Conservation (phyloP, 2,888 invertebrate species). For the Cantharis lateralis region DNA sequence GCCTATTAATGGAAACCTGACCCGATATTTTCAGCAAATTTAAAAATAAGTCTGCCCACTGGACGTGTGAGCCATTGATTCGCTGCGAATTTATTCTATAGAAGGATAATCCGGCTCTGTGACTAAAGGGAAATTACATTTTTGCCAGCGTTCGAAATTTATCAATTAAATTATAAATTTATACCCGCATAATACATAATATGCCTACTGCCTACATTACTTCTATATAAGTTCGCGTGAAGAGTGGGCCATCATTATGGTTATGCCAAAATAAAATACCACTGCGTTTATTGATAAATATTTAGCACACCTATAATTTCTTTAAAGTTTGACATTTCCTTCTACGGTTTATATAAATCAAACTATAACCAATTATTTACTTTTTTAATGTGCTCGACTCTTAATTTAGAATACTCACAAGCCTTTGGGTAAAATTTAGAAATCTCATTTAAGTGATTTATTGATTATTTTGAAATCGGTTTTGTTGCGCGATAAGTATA, state of each 20-base stretch:
- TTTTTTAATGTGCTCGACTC: background rate
- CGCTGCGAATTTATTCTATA: background rate
- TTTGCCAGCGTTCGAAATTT: background rate
- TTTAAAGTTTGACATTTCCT: conserved; percentile 30
- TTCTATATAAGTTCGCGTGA: conserved; percentile 1
- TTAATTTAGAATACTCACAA: background rate
- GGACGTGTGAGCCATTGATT: background rate
- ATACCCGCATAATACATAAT: conserved; percentile 6
- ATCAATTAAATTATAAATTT: background rate
- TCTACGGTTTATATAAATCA: conserved; percentile 29
- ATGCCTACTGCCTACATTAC: conserved; percentile 22
- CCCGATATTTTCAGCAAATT: background rate
- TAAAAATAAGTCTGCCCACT: background rate
- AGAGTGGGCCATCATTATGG: conserved; percentile 3
- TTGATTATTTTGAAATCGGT: background rate
- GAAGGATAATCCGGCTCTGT: background rate
- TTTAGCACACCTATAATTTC: conserved; percentile 33
- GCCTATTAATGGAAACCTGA: background rate
- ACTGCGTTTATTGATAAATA: conserved; percentile 17
- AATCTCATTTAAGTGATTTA: background rate
- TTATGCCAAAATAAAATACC: conserved; percentile 16
- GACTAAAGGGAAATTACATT: background rate
- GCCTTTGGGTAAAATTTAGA: background rate
- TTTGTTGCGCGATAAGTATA: background rate
- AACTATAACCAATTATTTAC: conserved; percentile 17